Evolutionary conservation across 64 coral and sea anemone genomes (phyloP).

Genomic region (Montipora efflorescens): DNA sequence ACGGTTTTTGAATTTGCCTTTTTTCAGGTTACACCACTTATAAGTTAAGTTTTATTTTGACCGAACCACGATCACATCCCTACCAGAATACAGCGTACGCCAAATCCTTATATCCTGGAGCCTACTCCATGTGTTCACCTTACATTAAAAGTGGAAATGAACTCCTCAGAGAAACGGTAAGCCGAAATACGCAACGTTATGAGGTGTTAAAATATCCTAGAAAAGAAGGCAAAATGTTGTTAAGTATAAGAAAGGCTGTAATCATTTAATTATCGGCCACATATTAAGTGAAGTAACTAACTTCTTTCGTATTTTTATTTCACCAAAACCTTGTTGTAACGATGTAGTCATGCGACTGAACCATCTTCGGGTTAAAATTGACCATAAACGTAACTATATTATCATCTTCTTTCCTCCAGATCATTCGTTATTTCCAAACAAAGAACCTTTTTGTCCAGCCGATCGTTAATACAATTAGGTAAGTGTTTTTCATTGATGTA

Average conservation of each 20-base stretch:
- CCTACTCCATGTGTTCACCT: conserved; percentile 5
- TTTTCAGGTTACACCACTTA: conserved; percentile 23
- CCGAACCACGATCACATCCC: conserved; percentile 8
- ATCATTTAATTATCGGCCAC: too few relatives aligned
- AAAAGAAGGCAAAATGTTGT: too few relatives aligned
- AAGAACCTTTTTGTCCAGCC: conserved; percentile 23
- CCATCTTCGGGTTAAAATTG: too few relatives aligned
- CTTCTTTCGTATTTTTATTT: too few relatives aligned
- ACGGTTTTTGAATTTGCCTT: background rate
- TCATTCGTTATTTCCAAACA: conserved; percentile 41
- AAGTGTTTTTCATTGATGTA: background rate
- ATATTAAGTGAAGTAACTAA: too few relatives aligned
- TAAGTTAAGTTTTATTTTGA: conserved; percentile 9
- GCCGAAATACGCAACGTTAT: background rate
- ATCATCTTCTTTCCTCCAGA: background rate
- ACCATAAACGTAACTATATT: background rate
- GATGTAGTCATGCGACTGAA: too few relatives aligned
- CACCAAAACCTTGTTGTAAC: too few relatives aligned
- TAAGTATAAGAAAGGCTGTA: too few relatives aligned
- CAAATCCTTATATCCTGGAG: background rate
- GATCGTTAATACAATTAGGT: conserved; percentile 39
- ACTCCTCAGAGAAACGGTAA: conserved; percentile 31
- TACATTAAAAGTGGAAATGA: conserved; percentile 33
- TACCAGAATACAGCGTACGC: background rate
- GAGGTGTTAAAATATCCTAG: background rate